Evolutionary conservation across 2,113 vertebrate genomes (phyloP), one percentile per base, ranked within the genome.

Genomic region (Ochotona princeps): DNA sequence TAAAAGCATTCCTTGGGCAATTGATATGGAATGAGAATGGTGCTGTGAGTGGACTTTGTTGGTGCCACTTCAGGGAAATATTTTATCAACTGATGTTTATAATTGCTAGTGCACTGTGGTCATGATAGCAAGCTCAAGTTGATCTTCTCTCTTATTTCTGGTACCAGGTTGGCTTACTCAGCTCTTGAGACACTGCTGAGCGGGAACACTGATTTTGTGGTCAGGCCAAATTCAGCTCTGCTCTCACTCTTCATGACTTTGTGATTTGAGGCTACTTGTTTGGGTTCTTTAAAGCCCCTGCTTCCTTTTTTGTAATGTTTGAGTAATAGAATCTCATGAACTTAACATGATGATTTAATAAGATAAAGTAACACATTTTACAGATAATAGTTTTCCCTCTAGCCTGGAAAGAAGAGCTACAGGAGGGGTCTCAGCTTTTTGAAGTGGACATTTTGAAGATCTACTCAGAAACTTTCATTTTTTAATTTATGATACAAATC

Each of bases 291-390:
- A 54, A 88, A 84, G 25, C 26, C n/a, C 60, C n/a, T 51, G 26
- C 83, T 93, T 92, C 60, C 47, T 83, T 28, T 69, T 90, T 54
- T 47, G 20, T 92, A 35, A 51, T 47, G 15, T 90, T 87, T 28
- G 13, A 63, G 9, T 80, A 83, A 82, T 82, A 32, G 44, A 61
- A 60, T 26, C 73, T 66, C 14, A 35, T 81, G 49, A 92, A 38
- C 61, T 57, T 83, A 51, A 26, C 81, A 2, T n/a, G 73, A 49
- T 67, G 35, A 94, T 87, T 90, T 90, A 66, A 1, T 81, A 74
- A 90, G 12, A 25, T 86, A 69, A 91, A 30, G 21, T 73, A 80
- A 90, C 90, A 78, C 5, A 61, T 76, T 89, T 57, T 47, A 67
- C 9, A 90, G 47, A 18, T 51, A n/a, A 63, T 87, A 89, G 32